Evolutionary conservation across 2,797 vertebrate genomes (phyloP).

Genomic region (Enoplosus armatus): DNA sequence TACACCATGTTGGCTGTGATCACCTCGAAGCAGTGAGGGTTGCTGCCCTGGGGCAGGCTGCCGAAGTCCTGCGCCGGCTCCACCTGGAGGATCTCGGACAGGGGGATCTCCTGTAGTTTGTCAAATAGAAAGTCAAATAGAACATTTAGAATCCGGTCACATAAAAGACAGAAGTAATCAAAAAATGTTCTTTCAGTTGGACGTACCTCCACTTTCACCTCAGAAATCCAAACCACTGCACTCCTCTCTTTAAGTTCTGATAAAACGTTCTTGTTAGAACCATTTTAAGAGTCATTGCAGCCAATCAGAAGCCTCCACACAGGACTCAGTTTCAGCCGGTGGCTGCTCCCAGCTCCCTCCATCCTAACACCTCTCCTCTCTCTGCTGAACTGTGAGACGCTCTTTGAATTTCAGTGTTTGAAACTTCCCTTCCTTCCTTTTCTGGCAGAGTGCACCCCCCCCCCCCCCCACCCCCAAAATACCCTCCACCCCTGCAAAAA

Average conservation of each 20-base stretch:
- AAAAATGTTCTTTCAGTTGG: background rate
- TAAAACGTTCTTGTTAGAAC: too few relatives aligned
- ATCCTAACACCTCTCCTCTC: slow-evolving; percentile 22
- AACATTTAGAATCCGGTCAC: background rate
- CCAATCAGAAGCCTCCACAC: background rate
- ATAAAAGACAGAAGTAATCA: too few relatives aligned
- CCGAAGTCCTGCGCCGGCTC: slow-evolving; percentile 88
- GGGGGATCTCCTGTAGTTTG: slow-evolving; percentile 90
- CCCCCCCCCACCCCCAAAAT: background rate
- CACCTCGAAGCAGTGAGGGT: slow-evolving; percentile 94
- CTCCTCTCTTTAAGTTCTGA: background rate
- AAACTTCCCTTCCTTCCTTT: slow-evolving; percentile 62
- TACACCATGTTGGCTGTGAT: slow-evolving; percentile 93
- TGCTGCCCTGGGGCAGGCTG: slow-evolving; percentile 88
- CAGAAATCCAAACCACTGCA: background rate
- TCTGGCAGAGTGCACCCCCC: slow-evolving; percentile 7
- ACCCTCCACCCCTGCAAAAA: slow-evolving; percentile 5
- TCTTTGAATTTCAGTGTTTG: slow-evolving; percentile 49
- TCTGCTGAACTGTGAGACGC: slow-evolving; percentile 23
- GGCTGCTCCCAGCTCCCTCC: background rate
- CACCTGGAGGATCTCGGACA: slow-evolving; percentile 95
- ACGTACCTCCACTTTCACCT: background rate
- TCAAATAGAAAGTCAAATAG: background rate
- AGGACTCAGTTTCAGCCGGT: background rate
- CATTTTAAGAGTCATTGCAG: background rate